Evolutionary conservation across 2,797 vertebrate genomes (phyloP).

Genomic region (Carduelis carduelis): DNA sequence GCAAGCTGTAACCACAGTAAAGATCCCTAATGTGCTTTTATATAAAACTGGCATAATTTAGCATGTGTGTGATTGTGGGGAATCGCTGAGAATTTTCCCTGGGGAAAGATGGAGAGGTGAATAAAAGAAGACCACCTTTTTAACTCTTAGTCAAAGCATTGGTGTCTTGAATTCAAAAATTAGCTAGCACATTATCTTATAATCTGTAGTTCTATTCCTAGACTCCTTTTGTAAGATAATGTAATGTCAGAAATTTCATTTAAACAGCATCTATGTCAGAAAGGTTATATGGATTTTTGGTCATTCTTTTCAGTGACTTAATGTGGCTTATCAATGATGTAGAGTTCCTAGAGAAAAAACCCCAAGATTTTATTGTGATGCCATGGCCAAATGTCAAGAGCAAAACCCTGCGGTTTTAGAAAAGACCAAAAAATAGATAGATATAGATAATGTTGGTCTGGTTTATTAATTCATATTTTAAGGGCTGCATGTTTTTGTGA

Average conservation of each 20-base stretch:
- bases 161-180: not conserved
- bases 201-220: not conserved
- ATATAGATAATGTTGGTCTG: not conserved
- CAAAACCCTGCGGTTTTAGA: accelerated
- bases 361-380: not conserved
- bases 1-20: not conserved
- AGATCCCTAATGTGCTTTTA: not conserved
- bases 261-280: not conserved
- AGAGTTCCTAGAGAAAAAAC: not conserved
- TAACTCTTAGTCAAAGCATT: not conserved
- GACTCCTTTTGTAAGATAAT: not conserved
- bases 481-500: not conserved
- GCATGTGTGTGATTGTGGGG: not conserved
- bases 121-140: not conserved
- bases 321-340: not conserved
- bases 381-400: not conserved
- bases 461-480: not conserved
- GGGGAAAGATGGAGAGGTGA: not conserved
- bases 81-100: not conserved
- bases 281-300: not conserved
- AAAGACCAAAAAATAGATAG: not conserved
- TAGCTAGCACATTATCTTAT: not conserved
- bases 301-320: not conserved
- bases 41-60: not conserved
- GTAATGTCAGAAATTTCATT: not conserved